phyloP scores from a whole-genome alignment of 2,888 invertebrate genomes.

The Drosophila pullipes region DNA sequence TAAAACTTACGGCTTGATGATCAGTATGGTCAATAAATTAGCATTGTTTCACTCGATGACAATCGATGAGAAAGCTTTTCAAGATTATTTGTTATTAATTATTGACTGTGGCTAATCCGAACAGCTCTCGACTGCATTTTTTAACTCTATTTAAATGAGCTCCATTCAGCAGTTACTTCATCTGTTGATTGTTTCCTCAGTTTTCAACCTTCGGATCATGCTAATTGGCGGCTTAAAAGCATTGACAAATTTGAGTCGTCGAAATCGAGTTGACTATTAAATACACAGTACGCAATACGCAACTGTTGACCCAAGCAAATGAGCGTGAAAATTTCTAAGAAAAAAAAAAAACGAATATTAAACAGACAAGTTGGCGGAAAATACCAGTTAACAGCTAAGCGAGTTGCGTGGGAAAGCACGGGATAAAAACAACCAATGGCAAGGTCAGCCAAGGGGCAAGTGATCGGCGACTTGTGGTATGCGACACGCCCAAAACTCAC shows the following conservation, averaged over 20 bases:
- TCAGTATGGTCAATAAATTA: neutral
- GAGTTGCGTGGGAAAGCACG: constrained; percentile 53
- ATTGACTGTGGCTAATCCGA: constrained; percentile 28
- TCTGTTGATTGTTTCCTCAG: constrained; percentile 3
- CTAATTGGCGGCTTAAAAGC: constrained; percentile 49
- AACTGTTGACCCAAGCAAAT: constrained; percentile 54
- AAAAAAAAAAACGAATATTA: constrained; percentile 19
- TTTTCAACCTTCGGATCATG: constrained; percentile 51
- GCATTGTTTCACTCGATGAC: constrained; percentile 10
- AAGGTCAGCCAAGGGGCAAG: constrained; percentile 35
- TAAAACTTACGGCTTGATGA: neutral
- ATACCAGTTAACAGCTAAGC: constrained; percentile 13
- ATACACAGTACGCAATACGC: constrained; percentile 24
- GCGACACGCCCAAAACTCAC: constrained; percentile 56
- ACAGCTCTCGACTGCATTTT: constrained; percentile 17
- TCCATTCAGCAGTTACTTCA: constrained; percentile 25
- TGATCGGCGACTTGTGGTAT: neutral
- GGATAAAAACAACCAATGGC: constrained; percentile 17
- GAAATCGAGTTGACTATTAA: constrained; percentile 26
- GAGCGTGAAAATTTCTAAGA: constrained; percentile 51
- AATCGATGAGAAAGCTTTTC: constrained; percentile 6
- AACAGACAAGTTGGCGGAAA: constrained; percentile 11
- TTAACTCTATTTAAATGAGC: constrained; percentile 23
- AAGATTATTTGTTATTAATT: constrained; percentile 11
- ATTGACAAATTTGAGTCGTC: constrained; percentile 50